Evolutionary conservation across 2,888 invertebrate genomes (phyloP), one percentile per base, ranked within the genome.

Genomic region (Chelonus formosanus): DNA sequence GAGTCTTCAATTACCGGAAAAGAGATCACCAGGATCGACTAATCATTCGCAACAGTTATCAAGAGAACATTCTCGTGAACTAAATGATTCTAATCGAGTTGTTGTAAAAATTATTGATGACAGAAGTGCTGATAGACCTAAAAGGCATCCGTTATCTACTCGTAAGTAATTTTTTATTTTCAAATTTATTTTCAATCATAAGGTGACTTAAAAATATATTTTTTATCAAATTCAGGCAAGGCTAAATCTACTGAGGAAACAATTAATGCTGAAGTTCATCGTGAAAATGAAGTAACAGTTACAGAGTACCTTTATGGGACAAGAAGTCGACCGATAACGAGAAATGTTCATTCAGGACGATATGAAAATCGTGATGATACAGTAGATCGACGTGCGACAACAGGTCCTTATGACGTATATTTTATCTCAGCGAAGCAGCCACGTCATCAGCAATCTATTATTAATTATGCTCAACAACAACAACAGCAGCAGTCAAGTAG

Each of bases 1-100:
- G 74, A 90, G 90, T 71, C 84, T 90, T 35, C 90, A 90, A 75
- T 82, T 90, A 35, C 89, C 89, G 0, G 90, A 90, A 74, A 85
- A 86, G 71, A 85, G 86, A 45, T 88, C 88, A 0, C 87, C 88
- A 0, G 86, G 80, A 10, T 72, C 76, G 8, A 65, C 74, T 6
- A 74, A 82, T 67, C 84, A 84, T 58, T 77, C 77, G 8, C 85
- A 85, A 60, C 76, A 71, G 67, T 72, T 75, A 54, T 69, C 71
- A 1, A 77, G 84, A 76, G 81, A 85, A 53, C 84, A 83, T 57
- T 83, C 85, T 66, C 82, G 81, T 53, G 84, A 85, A 68, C 75
- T 81, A 0, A 80, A 81, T 45, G 82, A 83, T 54, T 73, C 78
- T 3, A 85, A 84, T 69, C 50, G 63, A 47, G 78, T 84, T 20